phyloP scores from a whole-genome alignment of 2,888 invertebrate genomes.

The Calliopum simillimum region DNA sequence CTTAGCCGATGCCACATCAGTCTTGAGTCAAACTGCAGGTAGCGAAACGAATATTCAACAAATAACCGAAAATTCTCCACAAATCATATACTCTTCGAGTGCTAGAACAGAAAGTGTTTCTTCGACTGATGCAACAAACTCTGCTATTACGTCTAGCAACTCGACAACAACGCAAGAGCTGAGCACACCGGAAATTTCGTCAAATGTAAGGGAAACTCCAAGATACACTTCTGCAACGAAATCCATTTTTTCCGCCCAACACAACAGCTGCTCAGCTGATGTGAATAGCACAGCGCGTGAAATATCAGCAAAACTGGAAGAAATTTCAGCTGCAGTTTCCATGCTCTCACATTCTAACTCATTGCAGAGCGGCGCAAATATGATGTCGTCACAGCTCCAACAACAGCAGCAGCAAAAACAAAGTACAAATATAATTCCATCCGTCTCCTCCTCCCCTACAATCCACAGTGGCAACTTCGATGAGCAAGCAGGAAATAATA shows the following conservation, averaged over 20 bases:
- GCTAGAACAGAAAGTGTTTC: too few relatives aligned
- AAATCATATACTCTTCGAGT: too few relatives aligned
- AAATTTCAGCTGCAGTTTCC: constrained; percentile 42
- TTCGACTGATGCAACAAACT: too few relatives aligned
- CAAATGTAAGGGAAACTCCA: not conserved
- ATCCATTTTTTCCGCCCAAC: constrained; percentile 34
- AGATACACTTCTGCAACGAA: constrained; percentile 17
- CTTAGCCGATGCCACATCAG: too few relatives aligned
- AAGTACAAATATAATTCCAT: constrained; percentile 20
- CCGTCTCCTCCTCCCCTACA: not conserved
- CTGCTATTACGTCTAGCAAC: too few relatives aligned
- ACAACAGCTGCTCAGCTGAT: constrained; percentile 28
- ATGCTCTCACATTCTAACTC: constrained; percentile 42
- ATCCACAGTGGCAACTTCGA: too few relatives aligned
- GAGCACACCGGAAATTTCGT: too few relatives aligned
- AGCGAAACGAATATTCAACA: too few relatives aligned
- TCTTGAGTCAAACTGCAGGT: too few relatives aligned
- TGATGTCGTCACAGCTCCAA: not conserved
- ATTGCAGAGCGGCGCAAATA: not conserved
- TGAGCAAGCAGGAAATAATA: not conserved
- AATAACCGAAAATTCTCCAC: too few relatives aligned
- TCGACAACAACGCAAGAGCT: too few relatives aligned
- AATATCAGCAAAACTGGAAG: constrained; percentile 45
- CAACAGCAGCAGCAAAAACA: not conserved
- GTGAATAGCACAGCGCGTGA: constrained; percentile 35